Conservation (phyloP, 2,888 invertebrate species). For the Rhodophaea formosa region DNA sequence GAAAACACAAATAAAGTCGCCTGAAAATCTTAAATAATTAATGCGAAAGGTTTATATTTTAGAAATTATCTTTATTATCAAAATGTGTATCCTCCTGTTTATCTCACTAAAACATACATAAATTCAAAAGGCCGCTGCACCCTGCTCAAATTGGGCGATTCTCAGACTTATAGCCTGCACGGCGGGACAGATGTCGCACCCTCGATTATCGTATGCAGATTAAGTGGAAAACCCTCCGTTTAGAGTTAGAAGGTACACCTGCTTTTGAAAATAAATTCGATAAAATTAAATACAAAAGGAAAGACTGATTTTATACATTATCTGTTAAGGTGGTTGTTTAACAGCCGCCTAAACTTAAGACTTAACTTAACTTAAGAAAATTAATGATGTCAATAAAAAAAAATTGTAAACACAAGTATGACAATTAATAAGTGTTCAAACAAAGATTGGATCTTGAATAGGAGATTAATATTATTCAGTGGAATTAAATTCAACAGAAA, state of each 20-base stretch:
- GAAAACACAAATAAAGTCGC: too few relatives aligned
- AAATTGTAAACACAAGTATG: too few relatives aligned
- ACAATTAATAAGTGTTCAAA: too few relatives aligned
- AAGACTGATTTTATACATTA: not conserved
- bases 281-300: not conserved
- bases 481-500: too few relatives aligned
- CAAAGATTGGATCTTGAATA: too few relatives aligned
- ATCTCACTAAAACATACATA: constrained; percentile 40
- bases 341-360: too few relatives aligned
- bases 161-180: constrained; percentile 67
- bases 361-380: too few relatives aligned
- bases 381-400: too few relatives aligned
- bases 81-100: constrained; percentile 26
- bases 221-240: constrained; percentile 54
- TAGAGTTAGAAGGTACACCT: constrained; percentile 36
- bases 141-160: constrained; percentile 65
- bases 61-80: constrained; percentile 19
- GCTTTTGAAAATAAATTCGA: not conserved
- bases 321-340: not conserved
- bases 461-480: too few relatives aligned
- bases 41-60: not conserved
- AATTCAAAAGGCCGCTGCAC: constrained; percentile 61
- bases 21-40: too few relatives aligned
- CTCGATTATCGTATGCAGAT: constrained; percentile 76
- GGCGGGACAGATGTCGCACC: constrained; percentile 70